Evolutionary conservation across 1,140 invertebrate species (phyloP).

Genomic region (Calliphora vicina): DNA sequence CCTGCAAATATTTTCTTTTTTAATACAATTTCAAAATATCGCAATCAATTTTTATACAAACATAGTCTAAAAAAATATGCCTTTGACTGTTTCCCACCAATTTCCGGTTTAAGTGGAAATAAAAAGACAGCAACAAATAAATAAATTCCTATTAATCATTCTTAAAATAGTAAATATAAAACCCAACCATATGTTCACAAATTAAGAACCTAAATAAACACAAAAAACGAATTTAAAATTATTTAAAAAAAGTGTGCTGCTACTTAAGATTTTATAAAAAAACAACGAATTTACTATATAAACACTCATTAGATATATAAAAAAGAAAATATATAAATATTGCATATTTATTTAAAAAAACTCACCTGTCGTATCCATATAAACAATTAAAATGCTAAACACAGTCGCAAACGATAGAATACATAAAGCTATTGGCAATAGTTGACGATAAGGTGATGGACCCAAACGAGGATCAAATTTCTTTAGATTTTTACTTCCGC

Average conservation of each 20-base stretch:
- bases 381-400: constrained; percentile 71
- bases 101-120: neutral
- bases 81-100: neutral
- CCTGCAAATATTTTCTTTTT: neutral
- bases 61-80: too few species aligned
- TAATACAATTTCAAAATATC: neutral
- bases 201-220: neutral
- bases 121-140: neutral
- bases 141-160: neutral
- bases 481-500: constrained; percentile 44
- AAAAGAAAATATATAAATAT: too few species aligned
- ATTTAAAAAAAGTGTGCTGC: neutral
- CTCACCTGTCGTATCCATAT: constrained; percentile 74
- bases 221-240: neutral
- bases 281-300: too few species aligned
- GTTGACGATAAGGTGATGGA: constrained; percentile 64
- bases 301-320: neutral
- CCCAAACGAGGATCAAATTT: constrained; percentile 60
- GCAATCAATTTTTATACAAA: neutral
- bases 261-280: neutral
- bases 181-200: neutral
- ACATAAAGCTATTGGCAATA: constrained; percentile 70
- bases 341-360: too few species aligned
- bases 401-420: constrained; percentile 73
- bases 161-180: neutral